Percentiles rank a stretch among this genome's conserved stretches.
Conservation (phyloP, 2,797 vertebrate genomes). For the Lithobates pipiens region DNA sequence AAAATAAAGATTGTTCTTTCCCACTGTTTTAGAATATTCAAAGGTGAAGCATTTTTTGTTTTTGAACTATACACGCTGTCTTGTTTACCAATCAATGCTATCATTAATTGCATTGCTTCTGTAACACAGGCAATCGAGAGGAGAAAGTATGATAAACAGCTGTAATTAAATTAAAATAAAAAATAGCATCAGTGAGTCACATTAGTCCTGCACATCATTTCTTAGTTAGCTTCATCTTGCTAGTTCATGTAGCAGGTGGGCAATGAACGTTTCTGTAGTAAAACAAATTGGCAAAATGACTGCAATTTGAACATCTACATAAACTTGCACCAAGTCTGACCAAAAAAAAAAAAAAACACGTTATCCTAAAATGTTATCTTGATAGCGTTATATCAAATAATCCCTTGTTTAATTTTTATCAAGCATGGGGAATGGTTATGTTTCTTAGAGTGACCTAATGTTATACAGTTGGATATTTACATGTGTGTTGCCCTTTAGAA, state of each 20-base stretch:
- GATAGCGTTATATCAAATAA: background rate
- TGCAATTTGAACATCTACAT: background rate
- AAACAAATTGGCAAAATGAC: background rate
- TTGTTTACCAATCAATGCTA: background rate
- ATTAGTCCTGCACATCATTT: background rate
- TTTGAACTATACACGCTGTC: background rate
- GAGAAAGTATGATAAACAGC: background rate
- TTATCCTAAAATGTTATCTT: background rate
- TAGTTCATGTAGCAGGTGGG: background rate
- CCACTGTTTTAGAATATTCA: too few relatives aligned
- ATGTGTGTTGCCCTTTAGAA: slow-evolving; percentile 56
- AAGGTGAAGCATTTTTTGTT: background rate
- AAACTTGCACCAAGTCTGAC: background rate
- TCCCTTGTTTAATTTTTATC: background rate
- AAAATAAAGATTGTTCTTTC: too few relatives aligned
- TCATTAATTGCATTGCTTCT: background rate
- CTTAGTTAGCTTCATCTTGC: background rate
- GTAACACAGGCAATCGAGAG: background rate
- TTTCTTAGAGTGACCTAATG: slow-evolving; percentile 15
- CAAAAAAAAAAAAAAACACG: background rate
- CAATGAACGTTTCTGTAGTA: background rate
- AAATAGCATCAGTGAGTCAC: background rate
- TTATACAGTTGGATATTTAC: slow-evolving; percentile 47
- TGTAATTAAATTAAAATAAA: background rate
- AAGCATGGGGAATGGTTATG: slow-evolving; percentile 30